These are phyloP conservation scores for Margarornis squamiger DNA, from an alignment of 2,797 vertebrate species.

Conservation along the genomic window DNA sequence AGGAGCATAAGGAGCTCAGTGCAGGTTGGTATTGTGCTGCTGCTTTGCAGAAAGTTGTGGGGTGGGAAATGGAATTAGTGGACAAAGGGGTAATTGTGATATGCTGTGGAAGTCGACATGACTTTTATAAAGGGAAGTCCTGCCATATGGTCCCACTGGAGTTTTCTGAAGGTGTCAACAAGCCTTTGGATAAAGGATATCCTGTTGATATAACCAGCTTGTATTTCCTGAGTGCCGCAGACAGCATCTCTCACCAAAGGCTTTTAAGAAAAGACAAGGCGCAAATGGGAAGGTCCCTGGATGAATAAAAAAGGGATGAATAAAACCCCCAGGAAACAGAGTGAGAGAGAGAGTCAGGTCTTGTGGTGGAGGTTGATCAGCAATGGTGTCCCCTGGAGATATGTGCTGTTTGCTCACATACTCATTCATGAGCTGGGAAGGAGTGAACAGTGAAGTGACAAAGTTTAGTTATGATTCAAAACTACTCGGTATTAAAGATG, in stretches of 20 bases:
- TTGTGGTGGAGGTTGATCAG: background rate
- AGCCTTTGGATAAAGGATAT: slow-evolving; percentile 64
- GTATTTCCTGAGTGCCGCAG: slow-evolving; percentile 51
- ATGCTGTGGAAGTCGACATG: background rate
- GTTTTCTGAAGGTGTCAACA: slow-evolving; percentile 60
- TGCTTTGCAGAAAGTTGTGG: background rate
- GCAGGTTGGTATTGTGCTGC: background rate
- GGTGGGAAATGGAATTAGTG: background rate
- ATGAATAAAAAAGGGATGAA: background rate
- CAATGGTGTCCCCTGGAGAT: background rate
- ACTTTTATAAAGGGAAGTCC: slow-evolving; percentile 42
- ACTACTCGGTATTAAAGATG: background rate
- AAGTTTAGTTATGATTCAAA: background rate
- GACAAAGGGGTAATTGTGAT: background rate
- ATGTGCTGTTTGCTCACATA: background rate
- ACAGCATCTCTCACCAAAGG: slow-evolving; percentile 41
- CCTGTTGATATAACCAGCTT: slow-evolving; percentile 62
- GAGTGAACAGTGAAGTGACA: background rate
- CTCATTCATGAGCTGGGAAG: background rate
- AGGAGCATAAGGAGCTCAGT: background rate
- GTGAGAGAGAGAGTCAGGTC: background rate
- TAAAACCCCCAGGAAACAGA: background rate
- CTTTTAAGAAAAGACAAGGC: slow-evolving; percentile 34
- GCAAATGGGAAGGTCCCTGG: background rate
- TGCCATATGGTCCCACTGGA: slow-evolving; percentile 4